phyloP scores from a whole-genome alignment of 1,140 invertebrate species.

The Philotrypesis tridentata region DNA sequence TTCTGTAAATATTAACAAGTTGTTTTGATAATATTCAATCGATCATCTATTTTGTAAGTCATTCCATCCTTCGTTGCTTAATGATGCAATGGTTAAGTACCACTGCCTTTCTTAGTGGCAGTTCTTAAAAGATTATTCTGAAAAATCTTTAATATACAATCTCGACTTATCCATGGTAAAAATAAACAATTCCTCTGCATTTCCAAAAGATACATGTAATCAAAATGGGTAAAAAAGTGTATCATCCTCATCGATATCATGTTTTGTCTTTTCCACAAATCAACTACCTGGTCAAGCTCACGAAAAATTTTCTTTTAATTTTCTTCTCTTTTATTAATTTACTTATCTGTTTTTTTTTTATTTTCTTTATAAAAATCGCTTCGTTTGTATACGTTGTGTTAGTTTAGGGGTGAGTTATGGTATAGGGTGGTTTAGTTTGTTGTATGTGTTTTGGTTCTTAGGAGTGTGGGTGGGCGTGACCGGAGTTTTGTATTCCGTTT shows the following conservation, averaged over 20 bases:
- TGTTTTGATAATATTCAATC: not conserved
- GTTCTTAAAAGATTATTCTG: not conserved
- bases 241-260: conserved; percentile 25
- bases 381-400: too few relatives aligned
- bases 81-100: not conserved
- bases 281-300: conserved; percentile 2
- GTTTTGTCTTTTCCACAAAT: not conserved
- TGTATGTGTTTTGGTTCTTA: too few relatives aligned
- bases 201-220: not conserved
- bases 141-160: too few relatives aligned
- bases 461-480: too few relatives aligned
- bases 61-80: not conserved
- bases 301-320: not conserved
- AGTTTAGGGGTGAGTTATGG: too few relatives aligned
- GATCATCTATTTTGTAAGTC: not conserved
- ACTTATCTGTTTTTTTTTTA: too few relatives aligned
- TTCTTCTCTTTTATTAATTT: conserved; percentile 3
- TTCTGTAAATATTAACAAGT: not conserved
- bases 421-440: too few relatives aligned
- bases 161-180: too few relatives aligned
- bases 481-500: too few relatives aligned
- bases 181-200: not conserved
- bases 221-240: not conserved
- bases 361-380: not conserved
- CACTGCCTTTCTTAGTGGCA: too few relatives aligned